Conservation (phyloP, 2,888 invertebrate genomes). For the Synergus umbraculus region DNA sequence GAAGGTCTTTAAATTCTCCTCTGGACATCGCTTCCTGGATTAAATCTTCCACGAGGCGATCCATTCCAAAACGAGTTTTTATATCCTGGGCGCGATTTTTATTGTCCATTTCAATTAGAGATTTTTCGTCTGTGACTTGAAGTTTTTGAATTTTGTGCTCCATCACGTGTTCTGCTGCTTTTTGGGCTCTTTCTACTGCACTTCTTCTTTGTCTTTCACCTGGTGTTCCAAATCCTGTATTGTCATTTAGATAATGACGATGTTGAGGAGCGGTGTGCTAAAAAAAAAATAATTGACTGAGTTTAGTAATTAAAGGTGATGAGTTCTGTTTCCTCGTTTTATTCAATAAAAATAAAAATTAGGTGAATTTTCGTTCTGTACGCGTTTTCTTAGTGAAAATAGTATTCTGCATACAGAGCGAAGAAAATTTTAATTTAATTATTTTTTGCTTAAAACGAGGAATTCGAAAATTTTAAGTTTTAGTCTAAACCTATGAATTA, state of each 20-base stretch:
- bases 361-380: too few relatives aligned
- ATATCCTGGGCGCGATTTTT: slow-evolving; percentile 67
- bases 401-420: too few relatives aligned
- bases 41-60: slow-evolving; percentile 92
- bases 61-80: slow-evolving; percentile 84
- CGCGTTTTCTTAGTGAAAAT: too few relatives aligned
- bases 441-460: too few relatives aligned
- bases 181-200: slow-evolving; percentile 82
- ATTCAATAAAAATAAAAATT: too few relatives aligned
- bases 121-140: slow-evolving; percentile 76
- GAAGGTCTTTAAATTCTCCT: slow-evolving; percentile 92
- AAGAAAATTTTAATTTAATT: too few relatives aligned
- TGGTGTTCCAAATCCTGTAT: slow-evolving; percentile 88
- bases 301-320: not conserved
- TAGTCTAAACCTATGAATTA: too few relatives aligned
- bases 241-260: slow-evolving; percentile 88
- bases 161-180: slow-evolving; percentile 85
- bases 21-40: slow-evolving; percentile 94
- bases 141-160: slow-evolving; percentile 82
- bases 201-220: slow-evolving; percentile 89
- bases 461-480: too few relatives aligned
- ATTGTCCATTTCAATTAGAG: slow-evolving; percentile 64
- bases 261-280: slow-evolving; percentile 94
- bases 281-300: slow-evolving; percentile 49
- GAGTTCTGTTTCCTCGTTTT: too few relatives aligned